Evolutionary conservation across 2,113 vertebrate genomes (phyloP).

Genomic region (Sebastes fasciatus): DNA sequence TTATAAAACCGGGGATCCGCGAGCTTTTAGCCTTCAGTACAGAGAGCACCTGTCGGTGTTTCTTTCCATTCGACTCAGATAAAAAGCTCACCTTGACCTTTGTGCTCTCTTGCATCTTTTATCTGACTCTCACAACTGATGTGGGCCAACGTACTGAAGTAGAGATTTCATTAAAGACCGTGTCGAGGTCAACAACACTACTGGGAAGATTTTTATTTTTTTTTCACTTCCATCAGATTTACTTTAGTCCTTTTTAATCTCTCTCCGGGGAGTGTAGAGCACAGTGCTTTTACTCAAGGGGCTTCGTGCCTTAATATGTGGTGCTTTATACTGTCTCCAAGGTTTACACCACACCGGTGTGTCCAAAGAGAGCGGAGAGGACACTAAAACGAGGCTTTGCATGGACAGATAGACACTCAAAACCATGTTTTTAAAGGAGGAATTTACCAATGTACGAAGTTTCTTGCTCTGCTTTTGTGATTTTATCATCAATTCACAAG

Average conservation of each 20-base stretch:
- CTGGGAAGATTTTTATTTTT: conserved; percentile 11
- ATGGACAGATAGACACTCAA: not conserved
- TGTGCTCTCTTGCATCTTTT: conserved; percentile 36
- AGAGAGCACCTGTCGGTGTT: not conserved
- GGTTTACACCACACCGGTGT: not conserved
- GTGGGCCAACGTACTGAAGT: conserved; percentile 10
- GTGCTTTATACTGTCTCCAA: conserved; percentile 1
- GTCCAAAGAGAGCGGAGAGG: not conserved
- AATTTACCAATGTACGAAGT: too few species aligned
- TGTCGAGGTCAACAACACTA: conserved; percentile 46
- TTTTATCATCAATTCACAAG: not conserved
- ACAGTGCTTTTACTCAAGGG: conserved; percentile 32
- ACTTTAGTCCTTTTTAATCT: conserved; percentile 57
- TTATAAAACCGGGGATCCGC: not conserved
- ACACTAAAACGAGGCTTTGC: not conserved
- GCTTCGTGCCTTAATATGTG: conserved; percentile 20
- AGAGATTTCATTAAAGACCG: conserved; percentile 31
- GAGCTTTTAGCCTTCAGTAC: not conserved
- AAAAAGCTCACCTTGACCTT: conserved; percentile 49
- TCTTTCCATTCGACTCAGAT: conserved; percentile 24
- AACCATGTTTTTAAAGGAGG: not conserved
- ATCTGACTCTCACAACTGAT: conserved; percentile 19
- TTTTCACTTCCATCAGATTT: conserved; percentile 38
- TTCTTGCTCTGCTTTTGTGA: not conserved
- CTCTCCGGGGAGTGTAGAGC: conserved; percentile 23